These are phyloP conservation scores for Lethrus apterus DNA, from an alignment of 1,140 invertebrate species.

Conservation along the genomic window DNA sequence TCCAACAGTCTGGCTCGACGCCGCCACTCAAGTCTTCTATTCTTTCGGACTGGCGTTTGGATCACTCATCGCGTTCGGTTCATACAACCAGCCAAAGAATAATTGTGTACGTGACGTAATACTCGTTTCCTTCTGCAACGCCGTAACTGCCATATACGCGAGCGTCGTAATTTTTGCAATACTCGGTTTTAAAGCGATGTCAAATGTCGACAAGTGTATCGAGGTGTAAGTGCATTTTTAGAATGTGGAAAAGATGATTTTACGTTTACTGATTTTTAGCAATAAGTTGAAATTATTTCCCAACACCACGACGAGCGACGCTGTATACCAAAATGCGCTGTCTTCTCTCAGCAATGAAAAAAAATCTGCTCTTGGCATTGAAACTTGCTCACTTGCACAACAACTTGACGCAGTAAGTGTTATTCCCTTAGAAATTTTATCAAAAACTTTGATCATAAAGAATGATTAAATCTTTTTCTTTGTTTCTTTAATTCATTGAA, in stretches of 20 bases:
- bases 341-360: slow-evolving; percentile 38
- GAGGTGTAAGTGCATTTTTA: slow-evolving; percentile 50
- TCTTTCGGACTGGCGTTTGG: slow-evolving; percentile 90
- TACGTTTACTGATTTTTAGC: slow-evolving; percentile 36
- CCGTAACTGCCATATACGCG: slow-evolving; percentile 87
- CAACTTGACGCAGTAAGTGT: slow-evolving; percentile 64
- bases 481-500: no score
- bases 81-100: slow-evolving; percentile 84
- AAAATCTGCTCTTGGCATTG: slow-evolving; percentile 44
- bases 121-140: slow-evolving; percentile 83
- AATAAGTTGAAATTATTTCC: slow-evolving; percentile 50
- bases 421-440: no score
- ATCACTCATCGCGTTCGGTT: slow-evolving; percentile 84
- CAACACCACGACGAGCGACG: slow-evolving; percentile 45
- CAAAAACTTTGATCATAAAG: no score
- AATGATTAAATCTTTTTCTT: no score
- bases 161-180: slow-evolving; percentile 87
- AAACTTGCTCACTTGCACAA: slow-evolving; percentile 58
- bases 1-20: slow-evolving; percentile 85
- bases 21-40: slow-evolving; percentile 93
- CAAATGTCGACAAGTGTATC: slow-evolving; percentile 72
- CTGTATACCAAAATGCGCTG: slow-evolving; percentile 3
- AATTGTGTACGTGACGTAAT: slow-evolving; percentile 86
- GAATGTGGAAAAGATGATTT: not conserved
- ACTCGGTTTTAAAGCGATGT: slow-evolving; percentile 78